Evolutionary conservation across 2,888 invertebrate genomes (phyloP), one percentile per base, ranked within the genome.

Genomic region (Cosmia pyralina): DNA sequence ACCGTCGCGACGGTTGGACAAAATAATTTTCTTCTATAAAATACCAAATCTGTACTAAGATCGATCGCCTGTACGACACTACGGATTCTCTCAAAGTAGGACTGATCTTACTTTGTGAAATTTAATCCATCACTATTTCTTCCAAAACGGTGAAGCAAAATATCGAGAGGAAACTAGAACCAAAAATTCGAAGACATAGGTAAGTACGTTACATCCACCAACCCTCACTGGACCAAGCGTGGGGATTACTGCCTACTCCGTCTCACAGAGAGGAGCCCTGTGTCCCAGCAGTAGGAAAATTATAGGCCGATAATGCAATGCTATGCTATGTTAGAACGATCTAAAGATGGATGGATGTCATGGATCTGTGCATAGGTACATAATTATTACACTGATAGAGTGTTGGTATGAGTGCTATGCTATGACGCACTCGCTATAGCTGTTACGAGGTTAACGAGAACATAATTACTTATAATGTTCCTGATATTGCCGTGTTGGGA

Each of bases 401-500:
- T 57, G 58, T 52, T 28, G 52, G 22, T 19, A 71, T 22, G 8
- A 72, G 46, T 28, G 15, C 19, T 22, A 57, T 4, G 34, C 41
- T 13, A 34, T 77, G 77, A 77, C 65, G 57, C 57, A 72, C 41
- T 22, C n/a, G 28, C 22, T 11, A 7, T 6, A 44, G 15, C 60
- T 6, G 34, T 38, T 57, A 46, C 28, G 22, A 46, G 46, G 55
- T 66, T 77, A 78, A 78, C 52, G 66, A 72, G 66, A 63, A 72
- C 19, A 53, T 78, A 72, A 78, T 78, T 41, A 72, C 62, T 41
- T 15, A n/a, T n/a, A 63, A 48, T 72, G 48, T 10, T 62, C 13
- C 34, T 48, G 22, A 50, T 52, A 52, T 52, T 22, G 17, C 3
- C 19, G 2, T n/a, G 19, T 44, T 67, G 1, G 67, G 41, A 38